These are phyloP conservation scores for Asteroscopus sphinx DNA, from an alignment of 2,888 invertebrate genomes.

Conservation along the genomic window DNA sequence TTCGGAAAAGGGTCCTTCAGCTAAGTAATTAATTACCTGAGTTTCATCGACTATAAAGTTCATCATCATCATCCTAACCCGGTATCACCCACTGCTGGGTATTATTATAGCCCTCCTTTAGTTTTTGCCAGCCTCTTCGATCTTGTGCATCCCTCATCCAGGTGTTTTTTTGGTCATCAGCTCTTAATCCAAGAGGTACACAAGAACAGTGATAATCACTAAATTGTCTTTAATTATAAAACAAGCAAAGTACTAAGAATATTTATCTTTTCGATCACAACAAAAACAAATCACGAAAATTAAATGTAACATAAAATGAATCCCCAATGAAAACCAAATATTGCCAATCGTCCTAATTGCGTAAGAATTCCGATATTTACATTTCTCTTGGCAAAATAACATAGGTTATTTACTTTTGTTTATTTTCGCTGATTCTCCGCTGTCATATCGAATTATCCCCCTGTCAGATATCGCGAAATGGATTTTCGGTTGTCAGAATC, in stretches of 20 bases:
- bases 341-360: slow-evolving; percentile 43
- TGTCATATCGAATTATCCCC: slow-evolving; percentile 73
- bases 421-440: slow-evolving; percentile 56
- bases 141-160: too few relatives aligned
- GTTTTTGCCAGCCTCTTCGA: too few relatives aligned
- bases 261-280: slow-evolving; percentile 33
- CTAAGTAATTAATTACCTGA: too few relatives aligned
- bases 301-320: slow-evolving; percentile 22
- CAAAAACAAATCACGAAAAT: slow-evolving; percentile 30
- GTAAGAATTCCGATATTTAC: slow-evolving; percentile 46
- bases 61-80: too few relatives aligned
- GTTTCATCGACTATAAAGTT: too few relatives aligned
- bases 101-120: too few relatives aligned
- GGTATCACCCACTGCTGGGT: too few relatives aligned
- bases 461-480: slow-evolving; percentile 72
- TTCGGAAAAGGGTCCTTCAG: too few relatives aligned
- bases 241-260: neutral
- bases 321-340: slow-evolving; percentile 33
- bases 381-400: slow-evolving; percentile 25
- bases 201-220: too few relatives aligned
- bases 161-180: too few relatives aligned
- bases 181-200: too few relatives aligned
- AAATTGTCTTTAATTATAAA: too few relatives aligned
- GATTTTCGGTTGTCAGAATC: slow-evolving; percentile 70
- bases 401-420: slow-evolving; percentile 47